Evolutionary conservation across 2,797 vertebrate genomes (phyloP), one percentile per base, ranked within the genome.

Genomic region (Salarias fasciatus): DNA sequence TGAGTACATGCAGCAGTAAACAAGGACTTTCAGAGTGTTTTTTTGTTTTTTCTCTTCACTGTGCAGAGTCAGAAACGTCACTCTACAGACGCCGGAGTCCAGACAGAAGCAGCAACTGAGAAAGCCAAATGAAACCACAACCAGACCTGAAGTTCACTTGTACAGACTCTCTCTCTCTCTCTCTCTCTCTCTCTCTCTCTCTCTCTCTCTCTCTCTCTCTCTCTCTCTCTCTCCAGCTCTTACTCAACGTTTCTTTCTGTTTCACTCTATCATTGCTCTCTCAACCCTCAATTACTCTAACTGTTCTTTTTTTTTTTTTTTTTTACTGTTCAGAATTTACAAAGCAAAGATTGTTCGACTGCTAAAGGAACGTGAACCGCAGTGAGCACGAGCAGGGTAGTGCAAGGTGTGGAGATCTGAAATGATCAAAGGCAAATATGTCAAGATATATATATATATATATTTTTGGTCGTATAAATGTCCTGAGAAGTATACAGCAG

Each of bases 51-150:
- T 66, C 18, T 5, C 0, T 57, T 67, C 18, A 0, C 33, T 53
- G 71, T 71, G 8, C 92, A 99, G 97, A 91, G 94, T 43, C 94
- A 95, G 82, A 98, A 96, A 81, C 94, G 94, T 73, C 94, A 91
- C 83, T 94, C 90, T 1, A 86, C 89, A 80, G 97, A 99, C 1
- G 95, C 95, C 0, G 94, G 94, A 45, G 94, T 97, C 79, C 97
- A 97, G 83, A 97, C 97, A 36, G 97, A 99, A 0, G 92, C 87
- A 41, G 92, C 95, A 28, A 86, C 92, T 4, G 96, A 95, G 72
- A 97, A 96, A 92, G 79, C 94, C 92, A 98, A 98, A 94, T 98
- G 94, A 94, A 94, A 63, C n/a, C 43, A 51, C 4, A 54, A 74
- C 47, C 69, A 67, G 13, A 66, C 42, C 63, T 53, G 80, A 68